A percentile compares a stretch with the other conserved stretches of the same genome.
These are phyloP conservation scores for Decapterus maruadsi DNA, from an alignment of 2,797 vertebrate genomes.

Conservation along the genomic window DNA sequence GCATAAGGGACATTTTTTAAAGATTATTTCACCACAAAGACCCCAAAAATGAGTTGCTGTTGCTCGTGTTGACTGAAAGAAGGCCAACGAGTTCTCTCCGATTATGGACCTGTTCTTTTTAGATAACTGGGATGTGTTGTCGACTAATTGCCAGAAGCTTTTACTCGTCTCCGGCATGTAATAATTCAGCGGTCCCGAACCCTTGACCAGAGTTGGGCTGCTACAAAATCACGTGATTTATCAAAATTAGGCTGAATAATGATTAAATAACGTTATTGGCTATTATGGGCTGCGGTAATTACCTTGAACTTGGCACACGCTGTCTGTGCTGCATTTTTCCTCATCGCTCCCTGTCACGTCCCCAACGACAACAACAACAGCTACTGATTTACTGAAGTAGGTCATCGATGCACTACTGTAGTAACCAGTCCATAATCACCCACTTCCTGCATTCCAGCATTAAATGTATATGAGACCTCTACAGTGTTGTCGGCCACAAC, in stretches of 20 bases:
- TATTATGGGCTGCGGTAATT: conserved; percentile 33
- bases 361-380: background rate
- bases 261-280: conserved; percentile 35
- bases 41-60: background rate
- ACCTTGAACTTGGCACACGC: conserved; percentile 29
- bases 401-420: conserved; percentile 23
- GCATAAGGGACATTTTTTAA: background rate
- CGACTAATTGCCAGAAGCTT: conserved; percentile 23
- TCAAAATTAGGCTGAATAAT: conserved; percentile 28
- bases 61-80: too few species aligned
- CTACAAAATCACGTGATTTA: conserved; percentile 33
- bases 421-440: background rate
- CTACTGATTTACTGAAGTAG: conserved; percentile 31
- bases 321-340: background rate
- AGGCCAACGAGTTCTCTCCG: background rate
- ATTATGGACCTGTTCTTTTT: background rate
- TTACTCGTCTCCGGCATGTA: conserved; percentile 28
- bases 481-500: background rate
- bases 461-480: background rate
- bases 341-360: background rate
- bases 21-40: background rate
- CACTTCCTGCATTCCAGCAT: conserved; percentile 2
- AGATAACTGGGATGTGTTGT: conserved; percentile 8
- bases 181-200: conserved; percentile 14
- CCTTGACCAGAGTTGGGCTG: conserved; percentile 22